Evolutionary conservation across 2,797 vertebrate genomes (phyloP).

Genomic region (Pteropus rufus): DNA sequence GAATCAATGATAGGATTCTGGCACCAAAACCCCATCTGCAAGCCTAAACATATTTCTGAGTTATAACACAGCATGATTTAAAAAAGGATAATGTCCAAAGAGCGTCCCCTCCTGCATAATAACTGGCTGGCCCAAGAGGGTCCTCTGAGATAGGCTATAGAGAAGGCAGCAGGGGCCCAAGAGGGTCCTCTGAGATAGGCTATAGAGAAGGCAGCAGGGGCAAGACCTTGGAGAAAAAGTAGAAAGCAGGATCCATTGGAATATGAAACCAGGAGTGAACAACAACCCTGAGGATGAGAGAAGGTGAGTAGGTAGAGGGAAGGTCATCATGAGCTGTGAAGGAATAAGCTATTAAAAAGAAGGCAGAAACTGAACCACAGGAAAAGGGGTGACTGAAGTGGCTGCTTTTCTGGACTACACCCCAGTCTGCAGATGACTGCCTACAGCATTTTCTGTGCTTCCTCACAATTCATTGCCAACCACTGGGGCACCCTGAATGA

Average conservation of each 20-base stretch:
- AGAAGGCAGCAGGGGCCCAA: not conserved
- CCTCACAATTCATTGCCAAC: too few species aligned
- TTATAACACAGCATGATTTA: not conserved
- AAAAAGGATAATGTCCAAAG: not conserved
- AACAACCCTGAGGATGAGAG: not conserved
- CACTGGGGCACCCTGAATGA: not conserved
- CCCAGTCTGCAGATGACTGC: not conserved
- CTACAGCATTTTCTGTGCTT: not conserved
- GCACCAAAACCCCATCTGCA: not conserved
- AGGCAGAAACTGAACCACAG: not conserved
- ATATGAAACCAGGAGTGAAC: not conserved
- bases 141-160: not conserved
- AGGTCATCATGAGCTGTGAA: accelerated
- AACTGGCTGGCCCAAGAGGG: not conserved
- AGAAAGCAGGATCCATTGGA: not conserved
- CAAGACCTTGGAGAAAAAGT: not conserved
- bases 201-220: not conserved
- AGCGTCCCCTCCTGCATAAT: accelerated
- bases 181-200: not conserved
- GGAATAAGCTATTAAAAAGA: not conserved
- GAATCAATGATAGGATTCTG: not conserved
- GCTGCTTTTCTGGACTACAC: not conserved
- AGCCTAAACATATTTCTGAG: not conserved
- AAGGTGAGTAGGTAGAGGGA: not conserved
- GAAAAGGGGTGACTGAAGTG: not conserved